These are phyloP conservation scores for Ceratina australensis DNA, from an alignment of 1,140 invertebrate genomes.

Conservation along the genomic window DNA sequence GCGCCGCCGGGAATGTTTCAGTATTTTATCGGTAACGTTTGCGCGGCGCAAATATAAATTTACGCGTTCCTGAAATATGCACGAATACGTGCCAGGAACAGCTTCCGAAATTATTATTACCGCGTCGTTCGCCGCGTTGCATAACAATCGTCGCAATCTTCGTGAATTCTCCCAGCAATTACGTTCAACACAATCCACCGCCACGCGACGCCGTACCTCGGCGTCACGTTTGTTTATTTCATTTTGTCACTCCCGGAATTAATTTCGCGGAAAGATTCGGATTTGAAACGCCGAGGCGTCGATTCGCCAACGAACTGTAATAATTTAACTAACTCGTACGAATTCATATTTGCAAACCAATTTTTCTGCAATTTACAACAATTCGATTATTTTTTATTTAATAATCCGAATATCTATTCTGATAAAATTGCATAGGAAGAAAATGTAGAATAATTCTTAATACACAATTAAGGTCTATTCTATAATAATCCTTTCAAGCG, in stretches of 20 bases:
- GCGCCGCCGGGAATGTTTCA: background rate
- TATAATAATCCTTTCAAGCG: too few species aligned
- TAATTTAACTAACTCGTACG: too few species aligned
- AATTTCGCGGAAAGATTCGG: background rate
- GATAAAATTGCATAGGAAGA: too few species aligned
- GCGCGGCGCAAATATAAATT: conserved; percentile 13
- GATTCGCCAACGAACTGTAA: too few species aligned
- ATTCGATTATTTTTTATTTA: too few species aligned
- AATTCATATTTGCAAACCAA: background rate
- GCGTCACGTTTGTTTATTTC: background rate
- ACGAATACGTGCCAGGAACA: conserved; percentile 32
- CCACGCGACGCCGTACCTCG: background rate
- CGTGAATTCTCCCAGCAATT: conserved; percentile 24
- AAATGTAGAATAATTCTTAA: too few species aligned
- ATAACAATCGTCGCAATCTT: conserved; percentile 35
- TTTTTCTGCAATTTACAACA: too few species aligned
- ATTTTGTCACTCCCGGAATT: background rate
- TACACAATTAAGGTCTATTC: too few species aligned
- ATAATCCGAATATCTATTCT: too few species aligned
- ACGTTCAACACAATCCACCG: background rate
- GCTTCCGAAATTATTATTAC: conserved; percentile 35
- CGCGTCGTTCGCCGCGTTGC: conserved; percentile 16
- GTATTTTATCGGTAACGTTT: conserved; percentile 7
- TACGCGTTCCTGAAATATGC: conserved; percentile 25
- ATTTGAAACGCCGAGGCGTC: too few species aligned